Conservation (phyloP, 2,888 invertebrate genomes). For the Schrankia costaestrigalis region DNA sequence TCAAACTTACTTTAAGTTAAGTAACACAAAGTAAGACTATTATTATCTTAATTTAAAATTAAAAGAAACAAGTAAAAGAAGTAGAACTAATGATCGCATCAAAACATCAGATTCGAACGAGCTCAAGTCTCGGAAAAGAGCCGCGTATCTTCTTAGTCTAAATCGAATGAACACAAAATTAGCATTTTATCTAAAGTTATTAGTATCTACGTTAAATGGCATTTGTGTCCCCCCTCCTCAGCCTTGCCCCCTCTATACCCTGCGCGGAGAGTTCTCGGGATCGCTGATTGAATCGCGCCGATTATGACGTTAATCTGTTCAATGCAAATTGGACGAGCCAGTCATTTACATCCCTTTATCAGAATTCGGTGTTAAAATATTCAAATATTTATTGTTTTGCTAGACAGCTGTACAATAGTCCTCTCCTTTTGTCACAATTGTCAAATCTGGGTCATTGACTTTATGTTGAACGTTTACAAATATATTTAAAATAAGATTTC, state of each 20-base stretch:
- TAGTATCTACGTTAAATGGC: conserved; percentile 63
- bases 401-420: conserved; percentile 35
- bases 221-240: conserved; percentile 31
- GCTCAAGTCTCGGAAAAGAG: conserved; percentile 26
- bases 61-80: not conserved
- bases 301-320: conserved; percentile 81
- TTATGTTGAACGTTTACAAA: conserved; percentile 13
- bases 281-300: conserved; percentile 77
- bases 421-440: conserved; percentile 26
- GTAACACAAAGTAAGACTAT: too few species aligned
- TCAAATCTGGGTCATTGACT: conserved; percentile 28
- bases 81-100: conserved; percentile 12
- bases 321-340: conserved; percentile 78
- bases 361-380: conserved; percentile 70
- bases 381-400: conserved; percentile 70
- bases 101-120: conserved; percentile 21
- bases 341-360: conserved; percentile 78
- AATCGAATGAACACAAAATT: conserved; percentile 80
- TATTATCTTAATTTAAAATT: too few species aligned
- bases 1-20: too few species aligned
- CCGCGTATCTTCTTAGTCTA: conserved; percentile 57
- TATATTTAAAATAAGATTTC: conserved; percentile 16
- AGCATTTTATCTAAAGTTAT: conserved; percentile 78
- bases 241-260: conserved; percentile 27
- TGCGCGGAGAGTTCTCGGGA: conserved; percentile 53